phyloP scores from a whole-genome alignment of 2,888 invertebrate species.

The Agrochola lychnidis region DNA sequence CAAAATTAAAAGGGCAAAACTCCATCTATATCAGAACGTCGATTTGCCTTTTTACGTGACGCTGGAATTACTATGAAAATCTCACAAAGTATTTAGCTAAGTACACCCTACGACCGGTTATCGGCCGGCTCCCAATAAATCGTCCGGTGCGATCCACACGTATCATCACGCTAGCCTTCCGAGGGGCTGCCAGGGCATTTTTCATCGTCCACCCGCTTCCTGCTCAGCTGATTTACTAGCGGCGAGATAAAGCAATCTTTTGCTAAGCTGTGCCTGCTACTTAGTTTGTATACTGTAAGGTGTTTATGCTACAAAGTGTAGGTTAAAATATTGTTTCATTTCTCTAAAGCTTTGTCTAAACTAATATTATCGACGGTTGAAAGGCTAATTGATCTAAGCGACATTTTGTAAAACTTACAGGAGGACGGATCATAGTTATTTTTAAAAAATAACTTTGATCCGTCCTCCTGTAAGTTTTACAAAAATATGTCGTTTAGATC shows the following conservation, averaged over 20 bases:
- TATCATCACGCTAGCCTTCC: slow-evolving; percentile 72
- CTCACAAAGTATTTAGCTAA: slow-evolving; percentile 60
- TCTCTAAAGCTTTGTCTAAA: neutral
- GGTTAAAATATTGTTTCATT: slow-evolving; percentile 1
- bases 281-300: slow-evolving; percentile 38
- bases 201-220: slow-evolving; percentile 78
- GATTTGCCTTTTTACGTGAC: neutral
- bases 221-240: slow-evolving; percentile 76
- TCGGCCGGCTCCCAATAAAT: slow-evolving; percentile 66
- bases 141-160: slow-evolving; percentile 65
- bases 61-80: slow-evolving; percentile 36
- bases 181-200: slow-evolving; percentile 73
- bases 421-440: no score
- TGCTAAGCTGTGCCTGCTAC: slow-evolving; percentile 59
- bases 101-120: slow-evolving; percentile 56
- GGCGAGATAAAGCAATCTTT: slow-evolving; percentile 75
- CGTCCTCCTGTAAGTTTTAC: no score
- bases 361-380: no score
- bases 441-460: no score
- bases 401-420: no score
- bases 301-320: slow-evolving; percentile 23
- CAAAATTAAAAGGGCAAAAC: slow-evolving; percentile 12
- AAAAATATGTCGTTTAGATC: no score
- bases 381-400: no score
- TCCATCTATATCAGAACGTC: neutral